These are phyloP conservation scores for Brevipalpus yothersi DNA, from an alignment of 1,140 invertebrate species.

Conservation along the genomic window DNA sequence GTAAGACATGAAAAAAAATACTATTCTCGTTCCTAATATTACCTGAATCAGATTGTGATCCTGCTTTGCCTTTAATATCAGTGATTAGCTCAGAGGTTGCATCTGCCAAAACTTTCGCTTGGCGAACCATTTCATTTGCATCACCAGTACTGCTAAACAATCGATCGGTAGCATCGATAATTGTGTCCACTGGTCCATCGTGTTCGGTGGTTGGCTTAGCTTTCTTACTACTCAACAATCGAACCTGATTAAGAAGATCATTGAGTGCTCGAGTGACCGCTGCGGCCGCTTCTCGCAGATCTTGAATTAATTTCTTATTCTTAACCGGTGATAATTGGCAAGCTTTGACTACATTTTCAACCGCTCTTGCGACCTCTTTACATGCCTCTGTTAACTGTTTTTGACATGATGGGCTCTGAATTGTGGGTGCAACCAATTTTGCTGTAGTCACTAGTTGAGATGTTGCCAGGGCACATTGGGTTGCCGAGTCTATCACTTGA, in stretches of 20 bases:
- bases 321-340: slow-evolving; percentile 24
- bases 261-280: slow-evolving; percentile 72
- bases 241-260: slow-evolving; percentile 65
- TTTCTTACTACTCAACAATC: slow-evolving; percentile 18
- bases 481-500: slow-evolving; percentile 74
- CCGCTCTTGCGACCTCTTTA: slow-evolving; percentile 68
- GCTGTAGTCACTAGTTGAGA: slow-evolving; percentile 92
- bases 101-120: slow-evolving; percentile 59
- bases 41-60: slow-evolving; percentile 45
- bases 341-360: slow-evolving; percentile 63
- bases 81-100: slow-evolving; percentile 14
- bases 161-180: slow-evolving; percentile 66
- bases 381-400: slow-evolving; percentile 77
- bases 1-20: too few relatives aligned
- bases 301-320: slow-evolving; percentile 32
- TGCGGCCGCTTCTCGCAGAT: slow-evolving; percentile 54
- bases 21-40: neutral
- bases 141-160: slow-evolving; percentile 61
- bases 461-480: slow-evolving; percentile 84
- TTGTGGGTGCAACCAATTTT: slow-evolving; percentile 46
- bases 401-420: slow-evolving; percentile 73
- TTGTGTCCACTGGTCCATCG: slow-evolving; percentile 51
- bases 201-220: slow-evolving; percentile 20
- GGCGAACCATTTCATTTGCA: slow-evolving; percentile 69
- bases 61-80: slow-evolving; percentile 69